Evolutionary conservation across 1,140 invertebrate genomes (phyloP).

Genomic region (Ceratosolen solmsi): DNA sequence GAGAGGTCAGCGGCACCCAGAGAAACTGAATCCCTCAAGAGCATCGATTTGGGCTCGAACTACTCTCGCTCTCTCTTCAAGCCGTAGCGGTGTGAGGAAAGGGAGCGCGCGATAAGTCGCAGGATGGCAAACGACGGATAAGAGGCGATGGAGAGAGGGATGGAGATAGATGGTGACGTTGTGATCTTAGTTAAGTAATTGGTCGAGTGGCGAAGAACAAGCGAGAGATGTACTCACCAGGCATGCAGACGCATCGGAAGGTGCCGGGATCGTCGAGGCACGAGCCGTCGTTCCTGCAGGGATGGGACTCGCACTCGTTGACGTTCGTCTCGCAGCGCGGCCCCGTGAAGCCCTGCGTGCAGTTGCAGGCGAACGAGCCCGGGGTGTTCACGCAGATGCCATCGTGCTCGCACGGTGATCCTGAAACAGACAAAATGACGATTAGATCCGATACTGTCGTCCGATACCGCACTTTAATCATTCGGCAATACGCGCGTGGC

Average conservation of each 20-base stretch:
- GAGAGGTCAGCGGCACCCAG: too few species aligned
- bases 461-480: too few species aligned
- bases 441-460: too few species aligned
- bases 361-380: conserved; percentile 93
- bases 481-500: too few species aligned
- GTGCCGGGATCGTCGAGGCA: conserved; percentile 96
- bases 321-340: conserved; percentile 93
- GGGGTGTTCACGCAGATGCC: conserved; percentile 96
- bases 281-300: conserved; percentile 94
- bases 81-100: too few species aligned
- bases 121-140: too few species aligned
- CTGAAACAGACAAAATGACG: conserved; percentile 68
- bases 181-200: not conserved
- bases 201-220: not conserved
- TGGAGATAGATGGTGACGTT: not conserved
- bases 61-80: too few species aligned
- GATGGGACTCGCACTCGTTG: conserved; percentile 95
- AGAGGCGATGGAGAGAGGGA: not conserved
- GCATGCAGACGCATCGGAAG: conserved; percentile 96
- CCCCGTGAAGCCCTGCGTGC: conserved; percentile 92
- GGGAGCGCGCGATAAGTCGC: too few species aligned
- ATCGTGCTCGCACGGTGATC: conserved; percentile 92
- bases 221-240: conserved; percentile 82
- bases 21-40: too few species aligned
- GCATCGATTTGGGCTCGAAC: too few species aligned